Percentiles rank a stretch among this genome's conserved stretches.
These are phyloP conservation scores for Chelon auratus DNA, from an alignment of 2,797 vertebrate genomes.

Conservation along the genomic window DNA sequence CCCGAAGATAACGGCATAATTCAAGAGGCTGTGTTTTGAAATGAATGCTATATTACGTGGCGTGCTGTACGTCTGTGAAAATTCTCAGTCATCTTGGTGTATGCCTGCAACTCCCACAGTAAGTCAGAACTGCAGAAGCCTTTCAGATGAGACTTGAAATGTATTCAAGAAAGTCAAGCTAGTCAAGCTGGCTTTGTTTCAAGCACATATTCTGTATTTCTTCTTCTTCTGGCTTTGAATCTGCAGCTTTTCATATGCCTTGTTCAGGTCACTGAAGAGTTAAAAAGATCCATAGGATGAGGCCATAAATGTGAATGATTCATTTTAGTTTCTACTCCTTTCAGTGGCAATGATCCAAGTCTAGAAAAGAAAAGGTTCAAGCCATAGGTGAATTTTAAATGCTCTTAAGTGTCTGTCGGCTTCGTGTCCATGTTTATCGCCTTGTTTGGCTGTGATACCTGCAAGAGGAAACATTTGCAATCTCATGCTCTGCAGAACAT, in stretches of 20 bases:
- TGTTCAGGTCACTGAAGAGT: slow-evolving; percentile 58
- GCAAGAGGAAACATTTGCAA: slow-evolving; percentile 45
- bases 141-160: no score
- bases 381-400: slow-evolving; percentile 39
- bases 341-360: slow-evolving; percentile 41
- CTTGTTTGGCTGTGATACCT: slow-evolving; percentile 61
- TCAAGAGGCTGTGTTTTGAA: slow-evolving; percentile 66
- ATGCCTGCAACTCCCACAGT: no score
- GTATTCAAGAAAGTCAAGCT: no score
- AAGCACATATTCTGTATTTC: slow-evolving; percentile 17
- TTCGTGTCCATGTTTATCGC: slow-evolving; percentile 41
- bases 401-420: slow-evolving; percentile 10
- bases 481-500: slow-evolving; percentile 53
- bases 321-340: slow-evolving; percentile 30
- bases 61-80: not conserved
- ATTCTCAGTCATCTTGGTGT: no score
- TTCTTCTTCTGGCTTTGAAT: slow-evolving; percentile 46
- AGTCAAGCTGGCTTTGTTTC: no score
- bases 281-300: slow-evolving; percentile 44
- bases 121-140: no score
- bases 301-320: slow-evolving; percentile 41
- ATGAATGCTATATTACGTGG: slow-evolving; percentile 60
- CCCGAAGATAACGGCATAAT: slow-evolving; percentile 55
- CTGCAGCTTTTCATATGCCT: slow-evolving; percentile 55
- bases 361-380: slow-evolving; percentile 20